Conservation (phyloP, 2,888 invertebrate species). For the Drosophila anomalata region DNA sequence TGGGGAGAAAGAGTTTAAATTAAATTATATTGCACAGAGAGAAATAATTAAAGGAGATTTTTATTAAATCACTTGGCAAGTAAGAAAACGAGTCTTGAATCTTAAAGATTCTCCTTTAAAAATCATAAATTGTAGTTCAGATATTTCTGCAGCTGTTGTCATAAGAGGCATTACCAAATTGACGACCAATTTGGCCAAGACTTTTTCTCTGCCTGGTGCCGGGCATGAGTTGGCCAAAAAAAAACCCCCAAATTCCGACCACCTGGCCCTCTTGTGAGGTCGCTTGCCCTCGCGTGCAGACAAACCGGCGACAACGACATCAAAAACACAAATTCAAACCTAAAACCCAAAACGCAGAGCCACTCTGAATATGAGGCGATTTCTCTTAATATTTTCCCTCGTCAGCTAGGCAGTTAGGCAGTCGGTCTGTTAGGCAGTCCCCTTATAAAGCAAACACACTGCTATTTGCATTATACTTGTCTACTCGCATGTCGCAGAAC, state of each 20-base stretch:
- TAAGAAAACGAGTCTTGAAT: too few species aligned
- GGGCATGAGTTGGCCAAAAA: slow-evolving; percentile 6
- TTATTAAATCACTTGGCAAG: not conserved
- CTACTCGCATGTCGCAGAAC: slow-evolving; percentile 56
- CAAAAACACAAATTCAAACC: slow-evolving; percentile 42
- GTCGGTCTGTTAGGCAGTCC: not conserved
- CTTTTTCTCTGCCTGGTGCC: not conserved
- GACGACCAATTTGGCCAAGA: not conserved
- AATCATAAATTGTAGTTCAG: not conserved
- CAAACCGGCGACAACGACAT: slow-evolving; percentile 49
- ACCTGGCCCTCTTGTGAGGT: slow-evolving; percentile 13
- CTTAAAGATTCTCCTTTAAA: not conserved
- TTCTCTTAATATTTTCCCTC: not conserved
- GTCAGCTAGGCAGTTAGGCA: not conserved
- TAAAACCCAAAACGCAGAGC: slow-evolving; percentile 7
- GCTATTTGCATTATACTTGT: slow-evolving; percentile 52
- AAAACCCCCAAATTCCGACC: not conserved
- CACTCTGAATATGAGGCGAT: slow-evolving; percentile 20
- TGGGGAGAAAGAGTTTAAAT: not conserved
- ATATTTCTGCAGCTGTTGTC: not conserved
- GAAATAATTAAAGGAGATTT: not conserved
- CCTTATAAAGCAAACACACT: slow-evolving; percentile 12
- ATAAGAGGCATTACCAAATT: not conserved
- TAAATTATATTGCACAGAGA: slow-evolving; percentile 10
- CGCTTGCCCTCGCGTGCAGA: slow-evolving; percentile 52